Evolutionary conservation across 2,888 invertebrate species (phyloP).

Genomic region (Nomada flava): DNA sequence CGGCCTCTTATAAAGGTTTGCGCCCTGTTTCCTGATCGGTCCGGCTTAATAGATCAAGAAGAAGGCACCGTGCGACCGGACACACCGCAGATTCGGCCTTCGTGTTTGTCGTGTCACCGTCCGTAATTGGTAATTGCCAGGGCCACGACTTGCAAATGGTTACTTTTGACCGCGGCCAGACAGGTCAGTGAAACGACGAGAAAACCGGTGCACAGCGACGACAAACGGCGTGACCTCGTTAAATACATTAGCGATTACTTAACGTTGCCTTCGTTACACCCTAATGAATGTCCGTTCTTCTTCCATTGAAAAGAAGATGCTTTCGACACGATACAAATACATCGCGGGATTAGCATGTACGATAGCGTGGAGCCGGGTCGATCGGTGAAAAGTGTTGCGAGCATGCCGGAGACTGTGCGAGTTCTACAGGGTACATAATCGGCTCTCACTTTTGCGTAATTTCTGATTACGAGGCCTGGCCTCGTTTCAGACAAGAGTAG

Average conservation of each 20-base stretch:
- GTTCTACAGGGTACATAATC: slow-evolving; percentile 8
- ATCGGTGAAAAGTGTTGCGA: background rate
- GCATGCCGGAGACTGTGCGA: background rate
- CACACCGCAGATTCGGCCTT: slow-evolving; percentile 69
- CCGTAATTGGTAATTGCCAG: slow-evolving; percentile 73
- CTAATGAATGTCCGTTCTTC: background rate
- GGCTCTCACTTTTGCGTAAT: slow-evolving; percentile 47
- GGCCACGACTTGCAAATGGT: slow-evolving; percentile 58
- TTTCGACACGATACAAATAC: background rate
- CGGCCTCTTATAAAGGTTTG: slow-evolving; percentile 42
- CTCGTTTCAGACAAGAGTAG: slow-evolving; percentile 23
- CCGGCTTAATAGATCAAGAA: slow-evolving; percentile 61
- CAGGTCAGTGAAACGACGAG: slow-evolving; percentile 52
- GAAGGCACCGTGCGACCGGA: slow-evolving; percentile 71
- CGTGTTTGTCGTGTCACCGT: slow-evolving; percentile 57
- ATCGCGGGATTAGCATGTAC: background rate
- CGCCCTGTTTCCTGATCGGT: slow-evolving; percentile 55
- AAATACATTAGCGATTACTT: slow-evolving; percentile 18
- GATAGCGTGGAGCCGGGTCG: background rate
- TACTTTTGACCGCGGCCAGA: slow-evolving; percentile 52
- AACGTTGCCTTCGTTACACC: background rate
- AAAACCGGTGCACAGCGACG: slow-evolving; percentile 30
- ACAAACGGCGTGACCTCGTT: background rate
- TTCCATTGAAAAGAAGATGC: background rate
- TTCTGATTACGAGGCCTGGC: slow-evolving; percentile 34